Evolutionary conservation across 2,113 vertebrate species (phyloP).

Genomic region (Hemiscyllium ocellatum): DNA sequence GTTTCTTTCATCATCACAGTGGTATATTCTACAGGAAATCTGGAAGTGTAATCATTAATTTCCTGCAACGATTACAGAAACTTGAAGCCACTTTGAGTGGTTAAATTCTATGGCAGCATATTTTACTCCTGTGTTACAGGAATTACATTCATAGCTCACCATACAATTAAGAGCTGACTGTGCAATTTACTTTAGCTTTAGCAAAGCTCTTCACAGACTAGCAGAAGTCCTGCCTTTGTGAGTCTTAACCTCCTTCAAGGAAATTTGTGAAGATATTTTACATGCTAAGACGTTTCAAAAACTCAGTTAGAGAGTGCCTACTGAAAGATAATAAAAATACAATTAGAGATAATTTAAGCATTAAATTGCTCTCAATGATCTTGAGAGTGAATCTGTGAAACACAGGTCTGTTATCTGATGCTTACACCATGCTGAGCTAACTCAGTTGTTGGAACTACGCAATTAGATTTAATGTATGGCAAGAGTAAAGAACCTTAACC

Average conservation of each 20-base stretch:
- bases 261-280: background rate
- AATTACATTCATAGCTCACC: background rate
- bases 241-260: background rate
- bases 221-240: background rate
- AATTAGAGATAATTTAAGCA: background rate
- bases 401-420: background rate
- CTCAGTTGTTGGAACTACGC: background rate
- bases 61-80: background rate
- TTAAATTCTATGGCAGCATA: background rate
- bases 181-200: background rate
- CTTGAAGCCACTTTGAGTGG: background rate
- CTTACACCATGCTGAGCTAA: background rate
- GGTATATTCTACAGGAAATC: background rate
- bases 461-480: background rate
- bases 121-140: background rate
- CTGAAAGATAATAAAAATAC: background rate
- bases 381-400: background rate
- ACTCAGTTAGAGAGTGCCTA: background rate
- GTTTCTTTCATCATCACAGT: background rate
- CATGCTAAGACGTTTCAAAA: background rate
- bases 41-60: background rate
- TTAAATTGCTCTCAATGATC: background rate
- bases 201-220: background rate
- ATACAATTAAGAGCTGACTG: background rate
- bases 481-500: background rate